A percentile compares a stretch with the other conserved stretches of the same genome.
phyloP scores from a whole-genome alignment of 2,113 vertebrate species.

The Dascyllus trimaculatus region DNA sequence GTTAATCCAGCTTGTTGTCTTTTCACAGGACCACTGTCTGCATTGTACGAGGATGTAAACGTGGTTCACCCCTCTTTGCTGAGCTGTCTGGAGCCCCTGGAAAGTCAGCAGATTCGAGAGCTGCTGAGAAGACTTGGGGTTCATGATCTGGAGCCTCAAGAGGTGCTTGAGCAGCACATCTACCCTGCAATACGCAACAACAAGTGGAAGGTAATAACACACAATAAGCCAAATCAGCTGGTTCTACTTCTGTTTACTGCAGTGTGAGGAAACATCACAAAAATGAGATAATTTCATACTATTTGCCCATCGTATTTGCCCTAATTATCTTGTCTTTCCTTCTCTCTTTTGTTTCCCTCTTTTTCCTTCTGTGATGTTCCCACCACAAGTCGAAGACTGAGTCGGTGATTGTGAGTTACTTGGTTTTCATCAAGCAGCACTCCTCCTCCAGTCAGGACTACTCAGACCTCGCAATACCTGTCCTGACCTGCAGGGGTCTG shows the following conservation, averaged over 20 bases:
- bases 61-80: conserved; percentile 81
- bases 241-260: too few species aligned
- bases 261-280: neutral
- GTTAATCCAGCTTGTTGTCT: conserved; percentile 1
- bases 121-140: conserved; percentile 83
- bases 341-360: neutral
- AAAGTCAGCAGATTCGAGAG: conserved; percentile 84
- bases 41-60: conserved; percentile 81
- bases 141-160: conserved; percentile 83
- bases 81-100: conserved; percentile 80
- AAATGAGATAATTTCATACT: neutral
- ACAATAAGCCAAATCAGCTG: too few species aligned
- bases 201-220: conserved; percentile 82
- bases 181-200: conserved; percentile 77
- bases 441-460: conserved; percentile 71
- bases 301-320: neutral
- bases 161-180: conserved; percentile 85
- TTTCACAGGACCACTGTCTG: conserved; percentile 70
- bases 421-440: conserved; percentile 86
- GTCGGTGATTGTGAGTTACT: conserved; percentile 82
- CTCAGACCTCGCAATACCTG: conserved; percentile 71
- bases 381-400: conserved; percentile 76
- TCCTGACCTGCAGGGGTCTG: conserved; percentile 84
- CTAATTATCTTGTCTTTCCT: neutral
- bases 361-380: neutral